Base-by-base conservation (phyloP, 2,888 invertebrate species). In the Myopa tessellatipennis region DNA sequence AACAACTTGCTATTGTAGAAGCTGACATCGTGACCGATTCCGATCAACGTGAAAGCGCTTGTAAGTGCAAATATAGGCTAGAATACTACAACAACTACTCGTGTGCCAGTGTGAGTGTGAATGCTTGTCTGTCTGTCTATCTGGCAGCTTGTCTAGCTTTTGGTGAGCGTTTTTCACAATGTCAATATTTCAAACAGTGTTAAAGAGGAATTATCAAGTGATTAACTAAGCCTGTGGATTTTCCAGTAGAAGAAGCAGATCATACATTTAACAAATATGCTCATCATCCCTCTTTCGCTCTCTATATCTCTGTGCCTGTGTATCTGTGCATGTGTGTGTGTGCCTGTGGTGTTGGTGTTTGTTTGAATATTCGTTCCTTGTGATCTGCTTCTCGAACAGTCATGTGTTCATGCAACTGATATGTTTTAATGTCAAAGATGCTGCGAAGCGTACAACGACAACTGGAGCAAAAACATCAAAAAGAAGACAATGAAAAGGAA, bases 341-440 rank as follows among this genome's bases (percentile, higher is more conserved):
- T 65, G 18, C 26, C 63, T 73, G 60, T 77, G 2, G 2, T 26
- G 26, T 26, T 26, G 1, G 26, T 26, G 26, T 26, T n/a, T 26
- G 26, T 26, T 26, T 26, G 26, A 26, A 26, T 26, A 26, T 26
- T 26, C 26, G 26, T 26, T 26, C 26, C 26, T 26, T 26, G 26
- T 2, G 26, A 26, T 26, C 26, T 26, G 26, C 26, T 26, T 26
- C 26, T 26, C 2, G 26, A 26, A 26, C 26, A 26, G 26, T 26
- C 26, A 26, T 60, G 14, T 68, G 52, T 67, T 40, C 38, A 36
- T 52, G 2, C 45, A 78, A 78, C 55, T 60, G 52, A 68, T 70
- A 76, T 76, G 74, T 61, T 75, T 60, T 78, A 78, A 70, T 70
- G 78, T 69, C 78, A 55, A 61, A 69, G 63, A 76, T 52, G 50